Conservation (phyloP, 2,113 vertebrate genomes). For the Procavia capensis region DNA sequence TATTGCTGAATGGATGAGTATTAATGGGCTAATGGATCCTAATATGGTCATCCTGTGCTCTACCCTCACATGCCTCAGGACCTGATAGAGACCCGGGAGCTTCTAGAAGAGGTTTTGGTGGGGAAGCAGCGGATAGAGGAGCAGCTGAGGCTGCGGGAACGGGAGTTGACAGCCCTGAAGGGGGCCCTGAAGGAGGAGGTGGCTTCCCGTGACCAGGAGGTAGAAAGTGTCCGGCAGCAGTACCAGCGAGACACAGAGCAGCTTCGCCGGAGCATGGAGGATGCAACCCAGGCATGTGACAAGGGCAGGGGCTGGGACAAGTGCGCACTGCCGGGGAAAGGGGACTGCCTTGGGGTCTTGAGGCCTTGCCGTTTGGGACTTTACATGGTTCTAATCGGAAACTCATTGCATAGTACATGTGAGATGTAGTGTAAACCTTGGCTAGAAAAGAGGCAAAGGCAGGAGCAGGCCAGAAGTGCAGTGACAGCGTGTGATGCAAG, state of each 20-base stretch:
- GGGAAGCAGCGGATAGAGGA: slow-evolving; percentile 91
- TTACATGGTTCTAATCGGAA: not conserved
- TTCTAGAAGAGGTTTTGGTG: slow-evolving; percentile 89
- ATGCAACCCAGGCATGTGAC: slow-evolving; percentile 90
- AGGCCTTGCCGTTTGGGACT: not conserved
- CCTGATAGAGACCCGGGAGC: slow-evolving; percentile 88
- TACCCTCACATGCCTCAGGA: slow-evolving; percentile 86
- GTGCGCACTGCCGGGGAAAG: rapidly evolving
- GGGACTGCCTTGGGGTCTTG: not conserved
- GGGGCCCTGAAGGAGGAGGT: slow-evolving; percentile 90
- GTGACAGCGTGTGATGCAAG: not conserved
- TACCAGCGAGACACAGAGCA: slow-evolving; percentile 93
- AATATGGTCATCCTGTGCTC: not conserved
- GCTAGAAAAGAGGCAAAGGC: not conserved
- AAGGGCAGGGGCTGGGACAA: rapidly evolving
- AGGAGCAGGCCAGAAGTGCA: not conserved
- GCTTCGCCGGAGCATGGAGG: slow-evolving; percentile 93
- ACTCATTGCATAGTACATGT: not conserved
- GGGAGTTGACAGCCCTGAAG: slow-evolving; percentile 90
- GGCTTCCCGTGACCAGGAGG: slow-evolving; percentile 86
- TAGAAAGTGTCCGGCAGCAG: slow-evolving; percentile 90
- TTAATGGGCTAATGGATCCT: not conserved
- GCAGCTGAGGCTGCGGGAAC: slow-evolving; percentile 89
- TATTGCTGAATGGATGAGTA: not conserved
- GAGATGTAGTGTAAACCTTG: slow-evolving; percentile 1